Evolutionary conservation across 64 coral and sea anemone species (phyloP).

Genomic region (Trachythela sp.): DNA sequence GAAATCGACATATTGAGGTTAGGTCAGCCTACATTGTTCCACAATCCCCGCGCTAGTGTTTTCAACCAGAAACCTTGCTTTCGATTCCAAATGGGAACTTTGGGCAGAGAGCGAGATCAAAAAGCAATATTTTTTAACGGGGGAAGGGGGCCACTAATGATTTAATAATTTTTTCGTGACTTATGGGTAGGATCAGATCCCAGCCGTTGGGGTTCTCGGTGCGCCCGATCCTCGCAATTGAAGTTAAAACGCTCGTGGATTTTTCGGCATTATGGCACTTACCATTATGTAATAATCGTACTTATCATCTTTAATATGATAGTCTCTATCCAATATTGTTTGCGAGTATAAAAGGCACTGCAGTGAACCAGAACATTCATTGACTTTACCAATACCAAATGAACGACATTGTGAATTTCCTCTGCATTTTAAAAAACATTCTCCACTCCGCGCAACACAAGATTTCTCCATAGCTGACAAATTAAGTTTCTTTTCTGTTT

Average conservation of each 20-base stretch:
- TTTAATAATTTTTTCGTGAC: too few relatives aligned
- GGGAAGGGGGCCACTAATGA: too few relatives aligned
- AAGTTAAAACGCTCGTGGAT: background rate
- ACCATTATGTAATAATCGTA: background rate
- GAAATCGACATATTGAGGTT: background rate
- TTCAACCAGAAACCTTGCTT: too few relatives aligned
- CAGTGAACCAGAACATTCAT: background rate
- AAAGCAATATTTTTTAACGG: too few relatives aligned
- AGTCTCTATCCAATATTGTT: background rate
- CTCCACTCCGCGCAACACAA: background rate
- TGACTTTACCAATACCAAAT: background rate
- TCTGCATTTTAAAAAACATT: background rate
- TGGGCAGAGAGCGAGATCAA: too few relatives aligned
- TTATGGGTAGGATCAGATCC: too few relatives aligned
- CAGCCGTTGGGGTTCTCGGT: too few relatives aligned
- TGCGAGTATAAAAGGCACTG: background rate
- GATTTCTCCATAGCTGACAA: background rate
- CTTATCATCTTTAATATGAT: background rate
- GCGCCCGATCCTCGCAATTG: too few relatives aligned
- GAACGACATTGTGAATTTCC: background rate
- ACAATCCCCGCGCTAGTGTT: background rate
- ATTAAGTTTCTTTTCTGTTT: background rate
- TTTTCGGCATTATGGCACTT: background rate
- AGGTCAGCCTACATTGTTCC: background rate
- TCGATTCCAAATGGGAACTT: too few relatives aligned